Conservation (phyloP, 2,888 invertebrate genomes). For the Hipparchia sbordonii region DNA sequence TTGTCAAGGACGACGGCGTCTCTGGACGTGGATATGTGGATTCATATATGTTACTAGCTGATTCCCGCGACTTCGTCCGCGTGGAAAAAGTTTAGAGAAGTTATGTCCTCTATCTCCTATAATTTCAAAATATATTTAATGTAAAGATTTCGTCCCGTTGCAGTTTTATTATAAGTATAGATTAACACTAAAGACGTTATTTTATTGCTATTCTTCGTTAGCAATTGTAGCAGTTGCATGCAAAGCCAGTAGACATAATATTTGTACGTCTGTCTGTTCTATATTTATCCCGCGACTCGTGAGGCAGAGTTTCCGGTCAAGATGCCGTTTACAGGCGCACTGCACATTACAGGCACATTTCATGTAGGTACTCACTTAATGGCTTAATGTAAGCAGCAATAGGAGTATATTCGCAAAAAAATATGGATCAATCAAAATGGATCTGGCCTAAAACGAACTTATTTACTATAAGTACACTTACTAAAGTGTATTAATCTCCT, state of each 20-base stretch:
- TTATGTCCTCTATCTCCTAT: too few relatives aligned
- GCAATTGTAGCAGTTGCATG: conserved; percentile 15
- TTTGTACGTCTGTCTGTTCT: conserved; percentile 56
- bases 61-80: too few relatives aligned
- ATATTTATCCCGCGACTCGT: conserved; percentile 63
- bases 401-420: background rate
- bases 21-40: background rate
- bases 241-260: conserved; percentile 30
- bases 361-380: background rate
- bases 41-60: background rate
- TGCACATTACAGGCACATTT: conserved; percentile 15
- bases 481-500: background rate
- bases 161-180: too few relatives aligned
- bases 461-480: background rate
- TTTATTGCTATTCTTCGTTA: background rate
- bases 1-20: background rate
- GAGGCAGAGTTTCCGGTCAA: conserved; percentile 72
- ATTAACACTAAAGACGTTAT: background rate
- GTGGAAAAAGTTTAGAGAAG: too few relatives aligned
- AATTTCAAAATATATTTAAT: too few relatives aligned
- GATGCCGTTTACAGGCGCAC: conserved; percentile 48
- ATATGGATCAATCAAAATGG: background rate
- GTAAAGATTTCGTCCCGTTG: too few relatives aligned
- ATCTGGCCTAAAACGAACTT: background rate
- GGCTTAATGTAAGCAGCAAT: background rate